Evolutionary conservation across 1,140 invertebrate species (phyloP), one percentile per base, ranked within the genome.

Genomic region (Drosophila sulfurigaster): DNA sequence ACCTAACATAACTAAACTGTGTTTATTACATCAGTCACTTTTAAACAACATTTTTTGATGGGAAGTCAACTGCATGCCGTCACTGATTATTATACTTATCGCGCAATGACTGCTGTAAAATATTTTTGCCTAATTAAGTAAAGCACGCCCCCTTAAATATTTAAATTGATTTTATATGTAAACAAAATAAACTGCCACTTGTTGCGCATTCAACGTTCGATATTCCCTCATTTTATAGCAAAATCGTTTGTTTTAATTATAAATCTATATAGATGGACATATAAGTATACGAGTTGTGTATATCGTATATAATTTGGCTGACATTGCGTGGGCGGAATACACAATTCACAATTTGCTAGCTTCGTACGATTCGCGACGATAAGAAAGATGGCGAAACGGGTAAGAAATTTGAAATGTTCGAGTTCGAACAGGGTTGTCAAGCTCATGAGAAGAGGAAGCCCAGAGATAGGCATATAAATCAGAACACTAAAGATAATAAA

Each of bases 381-480:
- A 68, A 15, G 58, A 51, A 38, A 66, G 41, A 43, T n/a, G 4
- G 11, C 41, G 41, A 43, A 43, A 13, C 41, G 41, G 41, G 41
- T 43, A 43, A n/a, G 5, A 43, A 43, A 43, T 43, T 43, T 13
- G 1, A 43, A 43, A 6, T 13, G 70, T 43, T 15, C 32, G 30
- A 20, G 16, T 20, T 20, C 30, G 25, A 63, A 60, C 16, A 68
- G 65, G 38, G 63, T 30, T 81, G 82, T 62, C 77, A 73, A 54
- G n/a, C 15, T 30, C 8, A 66, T 54, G 67, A 43, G 45, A 52
- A 38, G n/a, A 72, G 60, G 56, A 71, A 71, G 60, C 54, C 28
- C 16, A 46, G 30, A 52, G 64, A 79, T 60, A 68, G 59, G 81
- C 81, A 70, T 74, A 80, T 88, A 80, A 83, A 88, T 83, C 70